Percentiles rank a stretch among this genome's conserved stretches.
phyloP scores from a whole-genome alignment of 1,140 invertebrate species.

The Pachypsylla venusta region DNA sequence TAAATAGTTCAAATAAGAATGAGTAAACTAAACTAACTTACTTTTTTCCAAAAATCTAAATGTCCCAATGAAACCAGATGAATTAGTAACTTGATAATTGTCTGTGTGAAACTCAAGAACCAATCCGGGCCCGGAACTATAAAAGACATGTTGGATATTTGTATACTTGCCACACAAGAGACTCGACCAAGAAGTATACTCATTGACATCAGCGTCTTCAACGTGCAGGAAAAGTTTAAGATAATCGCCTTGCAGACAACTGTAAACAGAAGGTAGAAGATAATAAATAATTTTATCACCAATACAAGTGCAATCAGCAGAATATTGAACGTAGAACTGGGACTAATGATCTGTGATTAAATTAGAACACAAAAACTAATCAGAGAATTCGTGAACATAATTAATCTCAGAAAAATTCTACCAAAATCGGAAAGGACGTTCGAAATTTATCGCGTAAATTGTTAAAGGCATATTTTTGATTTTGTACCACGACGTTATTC shows the following conservation, averaged over 20 bases:
- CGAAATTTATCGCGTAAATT: no score
- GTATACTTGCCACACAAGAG: constrained; percentile 55
- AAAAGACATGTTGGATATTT: constrained; percentile 56
- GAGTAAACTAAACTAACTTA: constrained; percentile 37
- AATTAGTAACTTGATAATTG: constrained; percentile 36
- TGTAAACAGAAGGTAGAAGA: constrained; percentile 40
- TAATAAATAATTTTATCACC: not conserved
- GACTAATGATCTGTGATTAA: no score
- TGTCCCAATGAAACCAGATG: constrained; percentile 58
- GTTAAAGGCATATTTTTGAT: no score
- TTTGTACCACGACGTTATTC: no score
- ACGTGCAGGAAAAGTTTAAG: constrained; percentile 63
- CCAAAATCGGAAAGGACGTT: no score
- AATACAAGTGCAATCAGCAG: no score
- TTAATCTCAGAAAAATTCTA: no score
- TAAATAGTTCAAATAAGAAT: constrained; percentile 2
- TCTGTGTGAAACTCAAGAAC: constrained; percentile 67
- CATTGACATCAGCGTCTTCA: constrained; percentile 52
- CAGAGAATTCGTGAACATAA: no score
- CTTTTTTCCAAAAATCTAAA: constrained; percentile 69
- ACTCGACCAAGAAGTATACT: constrained; percentile 57
- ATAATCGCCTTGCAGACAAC: constrained; percentile 59
- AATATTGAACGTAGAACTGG: no score
- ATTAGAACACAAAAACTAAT: no score
- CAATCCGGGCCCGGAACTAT: constrained; percentile 62